Evolutionary conservation across 2,113 vertebrate species (phyloP), one percentile per base, ranked within the genome.

Genomic region (Empidonax alnorum): DNA sequence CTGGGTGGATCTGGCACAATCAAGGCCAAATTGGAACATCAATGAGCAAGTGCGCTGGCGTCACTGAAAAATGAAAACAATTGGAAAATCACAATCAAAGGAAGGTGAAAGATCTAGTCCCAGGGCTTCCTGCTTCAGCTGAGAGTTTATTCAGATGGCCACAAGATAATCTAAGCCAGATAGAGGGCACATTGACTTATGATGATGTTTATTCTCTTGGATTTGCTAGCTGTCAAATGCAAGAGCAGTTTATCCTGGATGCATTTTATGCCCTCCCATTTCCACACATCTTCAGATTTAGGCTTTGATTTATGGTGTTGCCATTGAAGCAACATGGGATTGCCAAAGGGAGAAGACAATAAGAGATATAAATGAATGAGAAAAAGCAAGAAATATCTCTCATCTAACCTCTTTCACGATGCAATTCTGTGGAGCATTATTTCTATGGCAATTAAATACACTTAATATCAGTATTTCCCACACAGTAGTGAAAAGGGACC

Each of bases 71-170:
- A 88, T 69, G 76, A 94, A 96, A 97, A 95, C 96, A 97, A 96
- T 94, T 61, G 92, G 95, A 93, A 88, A 91, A 90, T 96, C 93
- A 98, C 98, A 98, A 97, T 97, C 90, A 92, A 92, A 98, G 98
- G 98, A 98, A 98, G 97, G 97, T 96, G 96, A 97, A 97, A 97
- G 96, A 98, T 98, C 97, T 97, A 93, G 96, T 98, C 94, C 89
- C 97, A 95, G 91, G 13, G 78, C 84, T 98, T 98, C 98, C 98
- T 98, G 96, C 96, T 93, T 92, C 68, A 95, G 37, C 39, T 78
- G 55, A 79, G 83, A 91, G 90, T 95, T 96, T 96, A 93, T 97
- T 95, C 97, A 97, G 97, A 97, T 93, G 96, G 93, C 81, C 93
- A 81, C 65, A 79, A 86, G 91, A 97, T 96, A 93, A 95, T 79